Evolutionary conservation across 2,113 vertebrate genomes (phyloP), one percentile per base, ranked within the genome.

Genomic region (Varanus komodoensis): DNA sequence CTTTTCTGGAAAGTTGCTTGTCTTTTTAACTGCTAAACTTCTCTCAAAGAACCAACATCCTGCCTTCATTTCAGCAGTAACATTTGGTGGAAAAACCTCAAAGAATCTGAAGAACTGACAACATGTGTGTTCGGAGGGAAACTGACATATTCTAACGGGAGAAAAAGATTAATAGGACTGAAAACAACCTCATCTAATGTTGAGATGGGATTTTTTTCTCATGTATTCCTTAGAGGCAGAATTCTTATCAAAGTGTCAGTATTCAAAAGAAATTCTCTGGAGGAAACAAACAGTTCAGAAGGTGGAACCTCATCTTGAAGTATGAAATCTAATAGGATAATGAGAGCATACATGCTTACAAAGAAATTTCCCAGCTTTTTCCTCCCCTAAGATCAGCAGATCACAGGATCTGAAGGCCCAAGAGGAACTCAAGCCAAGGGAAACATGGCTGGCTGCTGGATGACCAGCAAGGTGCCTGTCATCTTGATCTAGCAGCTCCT

Each of bases 1-100:
- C 91, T 87, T 89, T 95, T 17, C 88, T 4, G 27, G 92, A 34
- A 94, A 94, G 90, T 93, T 95, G 67, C 83, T 91, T 91, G 50
- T 92, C 74, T 95, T 95, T 94, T 89, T 87, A 73, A 78, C 8
- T 67, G 54, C 50, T 89, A 89, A 95, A 93, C 48, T 89, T 89
- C 84, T 89, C 89, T 89, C 81, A 64, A 68, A 87, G 61, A 90
- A 6, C 32, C 57, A 91, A 92, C 23, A 82, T 21, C 74, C 29
- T 85, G 89, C 73, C 83, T 68, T 69, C 83, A 52, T 90, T 87
- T 90, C 34, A 91, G 69, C 50, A 78, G 89, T 83, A 89, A 1
- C 12, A 27, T 78, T 93, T 92, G 23, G 73, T 87, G 27, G 52
- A 87, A 88, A 94, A 96, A 94, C 87, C 86, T 71, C 78, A 81